Conservation (phyloP, 2,113 vertebrate genomes). For the Piaya cayana region DNA sequence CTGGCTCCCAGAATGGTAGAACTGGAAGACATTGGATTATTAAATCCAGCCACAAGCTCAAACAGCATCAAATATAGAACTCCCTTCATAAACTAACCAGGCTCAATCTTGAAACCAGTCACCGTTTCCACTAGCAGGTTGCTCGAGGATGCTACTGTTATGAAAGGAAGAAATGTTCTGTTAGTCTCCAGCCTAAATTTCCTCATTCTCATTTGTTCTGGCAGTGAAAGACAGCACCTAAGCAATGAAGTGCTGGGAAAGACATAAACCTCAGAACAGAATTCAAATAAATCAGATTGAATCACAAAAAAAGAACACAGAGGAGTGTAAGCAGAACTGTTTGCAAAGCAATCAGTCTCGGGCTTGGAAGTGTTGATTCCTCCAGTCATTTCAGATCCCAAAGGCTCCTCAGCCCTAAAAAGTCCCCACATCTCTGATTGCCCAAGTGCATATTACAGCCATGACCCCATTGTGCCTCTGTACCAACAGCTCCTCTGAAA, state of each 20-base stretch:
- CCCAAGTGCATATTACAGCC: background rate
- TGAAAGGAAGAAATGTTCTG: conserved; percentile 34
- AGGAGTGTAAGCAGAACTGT: conserved; percentile 24
- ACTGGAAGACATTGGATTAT: background rate
- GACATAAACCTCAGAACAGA: background rate
- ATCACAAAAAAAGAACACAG: background rate
- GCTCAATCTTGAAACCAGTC: background rate
- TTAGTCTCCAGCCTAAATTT: conserved; percentile 11
- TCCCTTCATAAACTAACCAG: background rate
- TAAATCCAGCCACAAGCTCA: background rate
- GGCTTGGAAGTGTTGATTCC: background rate
- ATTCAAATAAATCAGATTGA: conserved; percentile 20
- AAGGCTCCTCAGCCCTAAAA: background rate
- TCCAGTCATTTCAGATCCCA: background rate
- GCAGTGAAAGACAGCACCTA: background rate
- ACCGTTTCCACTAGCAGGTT: background rate
- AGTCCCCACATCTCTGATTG: background rate
- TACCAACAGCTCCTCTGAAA: background rate
- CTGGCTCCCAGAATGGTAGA: background rate
- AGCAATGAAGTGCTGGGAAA: background rate
- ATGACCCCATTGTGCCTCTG: background rate
- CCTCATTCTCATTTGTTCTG: background rate
- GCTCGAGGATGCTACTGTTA: background rate
- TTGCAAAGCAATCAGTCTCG: background rate
- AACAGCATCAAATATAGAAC: background rate